A percentile compares a stretch with the other conserved stretches of the same genome.
Evolutionary conservation across 2,113 vertebrate species (phyloP).

Genomic region (Platanista minor): DNA sequence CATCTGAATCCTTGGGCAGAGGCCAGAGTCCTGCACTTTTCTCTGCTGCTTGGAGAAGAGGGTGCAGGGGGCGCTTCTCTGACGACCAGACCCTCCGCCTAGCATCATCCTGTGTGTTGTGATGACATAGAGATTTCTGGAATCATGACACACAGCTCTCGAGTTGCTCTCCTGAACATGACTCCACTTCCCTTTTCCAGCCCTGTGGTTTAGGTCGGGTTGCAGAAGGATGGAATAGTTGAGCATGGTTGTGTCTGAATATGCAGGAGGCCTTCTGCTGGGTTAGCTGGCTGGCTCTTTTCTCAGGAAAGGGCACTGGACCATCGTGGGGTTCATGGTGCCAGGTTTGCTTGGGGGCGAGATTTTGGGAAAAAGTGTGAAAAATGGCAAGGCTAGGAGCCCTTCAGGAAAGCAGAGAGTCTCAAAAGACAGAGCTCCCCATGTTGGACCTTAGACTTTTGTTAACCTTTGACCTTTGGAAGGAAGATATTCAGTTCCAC

Average conservation of each 20-base stretch:
- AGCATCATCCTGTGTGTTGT: rapidly evolving
- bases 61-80: neutral
- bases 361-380: neutral
- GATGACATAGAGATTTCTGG: neutral
- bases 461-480: neutral
- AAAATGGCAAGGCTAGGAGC: too few species aligned
- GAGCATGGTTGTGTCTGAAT: neutral
- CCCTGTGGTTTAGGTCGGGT: neutral
- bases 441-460: neutral
- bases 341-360: neutral
- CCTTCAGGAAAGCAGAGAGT: neutral
- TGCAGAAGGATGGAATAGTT: neutral
- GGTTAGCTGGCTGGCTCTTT: neutral
- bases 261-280: neutral
- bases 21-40: neutral
- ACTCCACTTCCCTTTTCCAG: neutral
- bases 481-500: neutral
- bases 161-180: neutral
- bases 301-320: neutral
- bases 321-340: rapidly evolving
- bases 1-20: neutral
- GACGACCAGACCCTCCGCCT: neutral
- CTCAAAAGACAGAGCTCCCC: neutral
- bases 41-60: neutral
- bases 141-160: neutral